Conservation (phyloP, 2,113 vertebrate species). For the Tachuris rubrigastra region DNA sequence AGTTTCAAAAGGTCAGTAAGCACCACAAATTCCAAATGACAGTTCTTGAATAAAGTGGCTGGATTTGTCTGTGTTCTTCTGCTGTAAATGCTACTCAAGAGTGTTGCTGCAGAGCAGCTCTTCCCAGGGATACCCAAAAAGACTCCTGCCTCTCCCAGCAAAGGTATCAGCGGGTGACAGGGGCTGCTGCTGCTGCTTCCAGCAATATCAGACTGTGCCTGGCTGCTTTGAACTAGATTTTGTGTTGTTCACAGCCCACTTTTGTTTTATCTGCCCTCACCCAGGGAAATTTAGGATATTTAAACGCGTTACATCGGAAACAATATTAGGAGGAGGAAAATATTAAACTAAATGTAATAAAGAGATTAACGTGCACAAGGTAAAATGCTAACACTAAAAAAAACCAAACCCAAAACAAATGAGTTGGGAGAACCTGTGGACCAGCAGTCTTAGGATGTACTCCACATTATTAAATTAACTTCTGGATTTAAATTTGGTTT, state of each 20-base stretch:
- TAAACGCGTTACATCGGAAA: not conserved
- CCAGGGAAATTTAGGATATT: not conserved
- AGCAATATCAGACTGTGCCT: not conserved
- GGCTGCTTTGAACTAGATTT: not conserved
- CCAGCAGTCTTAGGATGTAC: conserved; percentile 13
- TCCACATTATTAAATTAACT: conserved; percentile 49
- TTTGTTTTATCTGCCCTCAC: not conserved
- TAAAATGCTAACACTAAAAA: not conserved
- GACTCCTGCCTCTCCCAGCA: not conserved
- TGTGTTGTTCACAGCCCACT: not conserved
- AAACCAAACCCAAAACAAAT: not conserved
- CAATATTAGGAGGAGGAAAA: not conserved
- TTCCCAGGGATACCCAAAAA: not conserved
- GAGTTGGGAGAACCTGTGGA: not conserved
- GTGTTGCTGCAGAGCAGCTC: not conserved
- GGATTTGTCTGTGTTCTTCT: not conserved
- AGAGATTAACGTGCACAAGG: not conserved
- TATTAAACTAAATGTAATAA: not conserved
- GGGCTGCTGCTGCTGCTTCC: not conserved
- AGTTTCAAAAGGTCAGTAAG: not conserved
- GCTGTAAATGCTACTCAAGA: not conserved
- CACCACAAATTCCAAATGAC: not conserved
- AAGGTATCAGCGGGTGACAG: not conserved
- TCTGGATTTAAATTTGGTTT: conserved; percentile 48
- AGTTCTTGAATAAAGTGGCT: not conserved